phyloP scores from a whole-genome alignment of 2,113 vertebrate genomes.

The Plecotus auritus region DNA sequence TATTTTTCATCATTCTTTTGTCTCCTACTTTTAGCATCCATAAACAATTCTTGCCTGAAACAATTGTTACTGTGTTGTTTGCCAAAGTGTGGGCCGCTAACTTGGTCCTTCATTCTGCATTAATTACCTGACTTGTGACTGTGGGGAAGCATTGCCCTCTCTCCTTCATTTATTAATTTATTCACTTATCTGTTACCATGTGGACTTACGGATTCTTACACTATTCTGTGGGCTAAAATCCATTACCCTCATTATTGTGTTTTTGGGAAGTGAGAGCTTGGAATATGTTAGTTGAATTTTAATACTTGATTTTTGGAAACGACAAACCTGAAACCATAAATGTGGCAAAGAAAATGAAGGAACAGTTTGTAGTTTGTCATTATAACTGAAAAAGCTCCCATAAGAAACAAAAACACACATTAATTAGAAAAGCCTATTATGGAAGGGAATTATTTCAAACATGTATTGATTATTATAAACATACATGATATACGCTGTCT shows the following conservation, averaged over 20 bases:
- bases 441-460: constrained; percentile 56
- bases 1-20: neutral
- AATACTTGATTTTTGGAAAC: neutral
- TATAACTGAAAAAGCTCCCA: constrained; percentile 9
- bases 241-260: neutral
- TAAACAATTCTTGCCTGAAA: neutral
- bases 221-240: neutral
- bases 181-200: neutral
- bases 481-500: neutral
- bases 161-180: neutral
- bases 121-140: neutral
- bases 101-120: neutral
- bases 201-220: neutral
- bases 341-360: constrained; percentile 35
- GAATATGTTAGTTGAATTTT: neutral
- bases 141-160: neutral
- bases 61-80: neutral
- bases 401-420: neutral
- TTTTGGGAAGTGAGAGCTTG: constrained; percentile 34
- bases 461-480: constrained; percentile 37
- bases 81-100: neutral
- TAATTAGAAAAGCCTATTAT: constrained; percentile 22
- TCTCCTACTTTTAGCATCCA: neutral
- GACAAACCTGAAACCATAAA: constrained; percentile 35
- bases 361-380: neutral